Percentiles rank a stretch among this genome's conserved stretches.
Conservation (phyloP, 2,113 vertebrate genomes). For the Lycocorax pyrrhopterus region DNA sequence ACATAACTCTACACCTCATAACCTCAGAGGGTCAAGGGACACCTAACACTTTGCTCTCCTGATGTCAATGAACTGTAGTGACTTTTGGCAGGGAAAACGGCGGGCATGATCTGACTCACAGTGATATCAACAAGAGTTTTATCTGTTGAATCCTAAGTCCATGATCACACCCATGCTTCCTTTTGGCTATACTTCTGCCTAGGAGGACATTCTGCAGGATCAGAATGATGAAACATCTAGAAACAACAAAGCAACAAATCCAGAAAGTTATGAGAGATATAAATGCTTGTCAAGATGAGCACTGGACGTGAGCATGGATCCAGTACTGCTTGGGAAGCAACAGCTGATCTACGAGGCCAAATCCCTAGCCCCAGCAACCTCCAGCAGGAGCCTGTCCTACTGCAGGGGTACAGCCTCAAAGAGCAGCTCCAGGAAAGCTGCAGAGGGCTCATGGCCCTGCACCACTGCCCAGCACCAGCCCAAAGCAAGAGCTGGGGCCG, state of each 20-base stretch:
- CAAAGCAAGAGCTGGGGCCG: background rate
- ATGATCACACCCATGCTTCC: background rate
- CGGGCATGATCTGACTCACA: background rate
- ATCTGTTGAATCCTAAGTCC: background rate
- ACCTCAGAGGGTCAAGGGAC: background rate
- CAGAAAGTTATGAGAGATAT: background rate
- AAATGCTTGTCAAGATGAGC: background rate
- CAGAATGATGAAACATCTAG: background rate
- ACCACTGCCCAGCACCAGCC: background rate
- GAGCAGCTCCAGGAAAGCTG: background rate
- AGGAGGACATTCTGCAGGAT: background rate
- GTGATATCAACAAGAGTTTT: background rate
- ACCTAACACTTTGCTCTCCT: background rate
- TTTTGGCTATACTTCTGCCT: background rate
- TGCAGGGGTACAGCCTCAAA: background rate
- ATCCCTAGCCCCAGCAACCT: background rate
- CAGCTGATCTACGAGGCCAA: background rate
- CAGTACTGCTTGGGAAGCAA: background rate
- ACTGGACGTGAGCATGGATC: background rate
- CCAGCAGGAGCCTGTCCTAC: background rate
- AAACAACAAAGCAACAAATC: background rate
- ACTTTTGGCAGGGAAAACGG: background rate
- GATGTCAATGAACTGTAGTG: background rate
- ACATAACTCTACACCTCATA: background rate
- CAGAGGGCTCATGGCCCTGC: rapidly evolving